phyloP scores from a whole-genome alignment of 2,113 vertebrate species.

The Hippocampus mohnikei region DNA sequence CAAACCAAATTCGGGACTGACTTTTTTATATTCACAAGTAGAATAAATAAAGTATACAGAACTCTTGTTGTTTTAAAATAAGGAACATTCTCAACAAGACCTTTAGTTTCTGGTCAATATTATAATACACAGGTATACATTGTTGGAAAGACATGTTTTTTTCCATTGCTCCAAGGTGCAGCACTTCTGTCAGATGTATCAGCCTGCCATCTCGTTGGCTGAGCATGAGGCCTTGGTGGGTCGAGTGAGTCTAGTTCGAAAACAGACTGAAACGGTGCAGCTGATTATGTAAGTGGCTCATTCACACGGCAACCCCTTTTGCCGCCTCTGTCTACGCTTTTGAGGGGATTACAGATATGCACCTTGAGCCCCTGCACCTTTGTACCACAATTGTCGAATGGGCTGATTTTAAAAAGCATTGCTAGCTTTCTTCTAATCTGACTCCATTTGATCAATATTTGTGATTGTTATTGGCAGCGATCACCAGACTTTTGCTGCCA shows the following conservation, averaged over 20 bases:
- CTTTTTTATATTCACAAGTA: too few species aligned
- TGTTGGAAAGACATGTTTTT: background rate
- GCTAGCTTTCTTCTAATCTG: background rate
- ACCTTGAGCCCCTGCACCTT: too few species aligned
- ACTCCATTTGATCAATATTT: background rate
- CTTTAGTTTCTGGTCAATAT: background rate
- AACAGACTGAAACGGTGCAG: slow-evolving; percentile 75
- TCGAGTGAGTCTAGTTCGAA: slow-evolving; percentile 75
- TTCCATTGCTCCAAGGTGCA: slow-evolving; percentile 72
- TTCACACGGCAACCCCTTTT: background rate
- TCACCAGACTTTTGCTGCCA: slow-evolving; percentile 86
- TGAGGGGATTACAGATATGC: background rate
- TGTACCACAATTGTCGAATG: background rate
- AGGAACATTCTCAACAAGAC: background rate
- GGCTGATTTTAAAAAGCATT: background rate
- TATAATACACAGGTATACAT: background rate
- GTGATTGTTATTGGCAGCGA: slow-evolving; percentile 57
- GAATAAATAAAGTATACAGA: too few species aligned
- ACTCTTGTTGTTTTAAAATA: too few species aligned
- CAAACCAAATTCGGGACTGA: too few species aligned
- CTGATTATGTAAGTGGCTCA: slow-evolving; percentile 75
- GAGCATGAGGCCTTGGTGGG: slow-evolving; percentile 85
- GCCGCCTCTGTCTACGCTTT: slow-evolving; percentile 11
- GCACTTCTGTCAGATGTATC: slow-evolving; percentile 89
- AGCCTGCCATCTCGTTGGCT: slow-evolving; percentile 80